Evolutionary conservation across 2,888 invertebrate species (phyloP), one percentile per base, ranked within the genome.

Genomic region (Lithophane socia): DNA sequence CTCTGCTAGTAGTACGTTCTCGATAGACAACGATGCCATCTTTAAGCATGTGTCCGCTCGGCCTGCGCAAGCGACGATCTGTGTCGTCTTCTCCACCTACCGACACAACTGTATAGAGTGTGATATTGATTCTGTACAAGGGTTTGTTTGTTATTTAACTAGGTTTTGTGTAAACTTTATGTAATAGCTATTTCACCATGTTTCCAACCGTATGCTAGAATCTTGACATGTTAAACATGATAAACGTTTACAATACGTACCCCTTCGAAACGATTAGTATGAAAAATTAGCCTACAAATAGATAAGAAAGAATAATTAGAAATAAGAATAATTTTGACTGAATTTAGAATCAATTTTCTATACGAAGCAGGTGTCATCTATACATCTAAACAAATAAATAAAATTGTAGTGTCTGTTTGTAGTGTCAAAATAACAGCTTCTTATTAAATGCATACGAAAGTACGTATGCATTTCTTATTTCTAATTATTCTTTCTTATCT

Each of bases 41-140:
- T 88, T 97, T 91, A 73, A 95, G 90, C 93, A 97, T 82, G 92
- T 97, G 94, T 21, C 96, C 91, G 93, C 97, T 92, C 74, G 96
- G 90, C 85, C 96, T 86, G n/a, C 96, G 91, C 86, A 95, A 70
- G 0, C 96, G 92, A 0, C 96, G 90, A 0, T 95, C 96, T 1
- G 90, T 78, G 0, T 95, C 96, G 0, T 96, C 96, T 0, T 92
- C 92, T 5, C 95, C 96, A 3, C 90, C 90, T 85, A 94, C 94
- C 92, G 77, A 37, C 60, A 75, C 77, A 63, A 84, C 85, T 81
- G 18, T 70, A 83, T 83, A 74, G 71, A 80, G 78, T 73, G 42
- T 73, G 75, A 84, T 60, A 73, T 79, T 52, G 73, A 71, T 64
- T 70, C 60, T 52, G 8, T 54, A 67, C 4, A 80, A 13, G 2